phyloP scores from a whole-genome alignment of 2,797 vertebrate species.

The Girardinus metallicus region DNA sequence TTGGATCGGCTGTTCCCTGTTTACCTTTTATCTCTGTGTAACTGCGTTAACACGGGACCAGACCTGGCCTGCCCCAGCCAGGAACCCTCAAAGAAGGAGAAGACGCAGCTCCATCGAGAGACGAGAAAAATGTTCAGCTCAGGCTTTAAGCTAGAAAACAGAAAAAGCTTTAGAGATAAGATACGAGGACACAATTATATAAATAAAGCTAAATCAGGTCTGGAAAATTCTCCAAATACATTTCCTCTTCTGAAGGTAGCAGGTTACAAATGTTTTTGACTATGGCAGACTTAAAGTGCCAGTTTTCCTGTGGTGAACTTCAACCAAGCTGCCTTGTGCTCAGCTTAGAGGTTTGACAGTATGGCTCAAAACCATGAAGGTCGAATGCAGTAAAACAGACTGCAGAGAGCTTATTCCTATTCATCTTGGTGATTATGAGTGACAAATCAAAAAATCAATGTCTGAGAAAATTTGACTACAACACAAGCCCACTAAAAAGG shows the following conservation, averaged over 20 bases:
- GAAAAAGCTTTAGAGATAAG: background rate
- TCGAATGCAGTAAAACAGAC: background rate
- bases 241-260: background rate
- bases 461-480: background rate
- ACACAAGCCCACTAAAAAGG: background rate
- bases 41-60: slow-evolving; percentile 41
- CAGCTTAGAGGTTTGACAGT: background rate
- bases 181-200: background rate
- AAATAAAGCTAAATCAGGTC: background rate
- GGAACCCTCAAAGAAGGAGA: slow-evolving; percentile 49
- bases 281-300: background rate
- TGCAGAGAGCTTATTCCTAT: background rate
- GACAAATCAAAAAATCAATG: background rate
- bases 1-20: slow-evolving; percentile 26
- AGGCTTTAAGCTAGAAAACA: slow-evolving; percentile 20
- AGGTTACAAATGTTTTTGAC: background rate
- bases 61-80: slow-evolving; percentile 20
- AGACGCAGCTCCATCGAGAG: slow-evolving; percentile 51
- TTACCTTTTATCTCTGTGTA: slow-evolving; percentile 47
- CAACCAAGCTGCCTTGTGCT: background rate
- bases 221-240: background rate
- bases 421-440: background rate
- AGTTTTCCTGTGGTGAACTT: background rate
- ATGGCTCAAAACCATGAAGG: background rate
- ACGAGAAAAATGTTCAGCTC: slow-evolving; percentile 47